Evolutionary conservation across 1,140 invertebrate genomes (phyloP), one percentile per base, ranked within the genome.

Genomic region (Magallana gigas): DNA sequence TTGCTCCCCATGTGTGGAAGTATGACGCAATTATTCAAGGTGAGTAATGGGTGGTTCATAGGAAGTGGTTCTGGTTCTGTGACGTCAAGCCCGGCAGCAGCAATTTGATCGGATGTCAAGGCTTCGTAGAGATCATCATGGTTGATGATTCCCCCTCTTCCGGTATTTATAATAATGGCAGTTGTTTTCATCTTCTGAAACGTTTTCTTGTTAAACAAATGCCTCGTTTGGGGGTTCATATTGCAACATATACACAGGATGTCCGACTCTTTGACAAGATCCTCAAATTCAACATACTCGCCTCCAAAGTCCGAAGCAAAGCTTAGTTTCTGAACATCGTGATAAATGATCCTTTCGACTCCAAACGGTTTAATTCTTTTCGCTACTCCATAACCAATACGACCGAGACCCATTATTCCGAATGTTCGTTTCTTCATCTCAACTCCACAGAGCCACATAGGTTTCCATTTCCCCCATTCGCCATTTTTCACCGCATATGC

Each of bases 1-100:
- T 98, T 98, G 95, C 97, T 98, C 48, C 98, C 98, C 93, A 99
- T 98, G 93, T 99, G 98, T 8, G 98, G 98, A 84, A 98, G 93
- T 68, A 99, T 95, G 8, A 98, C 97, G 94, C 97, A 97, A 95
- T 99, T 99, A 56, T 96, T 94, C 12, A 99, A 93, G 87, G 96
- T 96, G 1, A 98, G 95, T 6, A 99, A 95, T 71, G 97, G 96
- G 95, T 97, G 97, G 92, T 98, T 96, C 0, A 96, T 91, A 12
- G 98, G 97, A 57, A 99, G 95, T 5, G 98, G 98, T 95, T 99
- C 98, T 0, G 98, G 98, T 68, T 96, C 97, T 90, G 97, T 99
- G 0, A 99, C 98, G 96, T 99, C 98, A 29, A 99, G 95, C 0
- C 98, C 98, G 16, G 98, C 98, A 12, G 96, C 98, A 93, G 96